Conservation (phyloP, 92 coral and sea anemone species). For the Pocillopora meandrina region DNA sequence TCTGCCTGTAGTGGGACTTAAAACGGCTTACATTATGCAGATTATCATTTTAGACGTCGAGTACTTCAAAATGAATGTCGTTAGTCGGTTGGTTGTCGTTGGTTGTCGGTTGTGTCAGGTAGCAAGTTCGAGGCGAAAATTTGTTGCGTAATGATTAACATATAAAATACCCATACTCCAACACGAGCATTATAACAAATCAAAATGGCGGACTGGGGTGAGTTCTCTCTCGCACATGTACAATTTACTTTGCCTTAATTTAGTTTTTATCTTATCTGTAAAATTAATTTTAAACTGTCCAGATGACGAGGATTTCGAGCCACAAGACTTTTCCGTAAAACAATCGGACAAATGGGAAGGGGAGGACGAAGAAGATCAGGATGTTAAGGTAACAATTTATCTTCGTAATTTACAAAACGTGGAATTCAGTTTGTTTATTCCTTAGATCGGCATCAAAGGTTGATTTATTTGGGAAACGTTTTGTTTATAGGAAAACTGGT, state of each 20-base stretch:
- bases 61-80: too few relatives aligned
- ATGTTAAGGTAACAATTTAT: constrained; percentile 65
- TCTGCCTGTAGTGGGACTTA: too few relatives aligned
- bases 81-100: too few relatives aligned
- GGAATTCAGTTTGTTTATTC: not conserved
- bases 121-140: not conserved
- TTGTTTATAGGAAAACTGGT: constrained; percentile 87
- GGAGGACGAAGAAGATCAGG: constrained; percentile 96
- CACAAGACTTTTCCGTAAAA: constrained; percentile 63
- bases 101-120: too few relatives aligned
- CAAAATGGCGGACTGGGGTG: constrained; percentile 98
- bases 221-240: constrained; percentile 23
- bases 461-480: not conserved
- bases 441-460: not conserved
- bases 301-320: constrained; percentile 96
- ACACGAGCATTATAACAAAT: constrained; percentile 17
- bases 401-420: constrained; percentile 8
- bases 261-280: constrained; percentile 6
- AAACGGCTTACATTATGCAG: too few relatives aligned
- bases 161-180: constrained; percentile 26
- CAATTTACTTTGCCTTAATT: constrained; percentile 21
- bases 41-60: too few relatives aligned
- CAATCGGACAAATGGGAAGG: constrained; percentile 96
- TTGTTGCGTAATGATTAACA: not conserved
- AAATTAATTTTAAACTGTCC: constrained; percentile 14